Conservation (phyloP, 53 echinoderm and acorn worm species). For the Stichopus horrens region DNA sequence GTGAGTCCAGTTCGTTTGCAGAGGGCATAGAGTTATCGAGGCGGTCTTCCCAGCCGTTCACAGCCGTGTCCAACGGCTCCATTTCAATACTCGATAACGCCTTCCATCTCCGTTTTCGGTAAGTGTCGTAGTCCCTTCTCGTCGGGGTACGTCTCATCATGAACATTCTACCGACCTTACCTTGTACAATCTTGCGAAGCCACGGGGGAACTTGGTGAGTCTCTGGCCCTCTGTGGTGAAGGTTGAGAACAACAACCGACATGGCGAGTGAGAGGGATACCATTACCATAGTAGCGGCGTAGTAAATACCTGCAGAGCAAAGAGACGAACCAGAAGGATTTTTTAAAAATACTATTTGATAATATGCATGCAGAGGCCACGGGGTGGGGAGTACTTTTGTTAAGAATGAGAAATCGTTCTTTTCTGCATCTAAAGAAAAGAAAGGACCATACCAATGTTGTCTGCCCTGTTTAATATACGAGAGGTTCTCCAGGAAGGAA, state of each 20-base stretch:
- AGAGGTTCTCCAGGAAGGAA: too few species aligned
- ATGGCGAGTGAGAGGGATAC: slow-evolving; percentile 90
- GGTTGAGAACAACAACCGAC: slow-evolving; percentile 96
- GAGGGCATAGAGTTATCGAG: slow-evolving; percentile 46
- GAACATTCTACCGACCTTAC: slow-evolving; percentile 71
- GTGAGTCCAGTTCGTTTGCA: slow-evolving; percentile 35
- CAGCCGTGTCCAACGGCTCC: slow-evolving; percentile 57
- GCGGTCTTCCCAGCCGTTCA: slow-evolving; percentile 62
- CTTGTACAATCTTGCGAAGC: slow-evolving; percentile 81
- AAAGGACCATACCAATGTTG: too few species aligned
- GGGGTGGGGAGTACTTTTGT: too few species aligned
- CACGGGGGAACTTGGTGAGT: slow-evolving; percentile 81
- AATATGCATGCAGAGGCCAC: too few species aligned
- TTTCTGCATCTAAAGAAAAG: too few species aligned
- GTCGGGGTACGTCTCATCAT: slow-evolving; percentile 62
- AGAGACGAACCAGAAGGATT: neutral
- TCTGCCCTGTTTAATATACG: too few species aligned
- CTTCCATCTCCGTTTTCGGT: slow-evolving; percentile 50
- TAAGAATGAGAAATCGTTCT: too few species aligned
- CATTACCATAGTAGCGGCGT: slow-evolving; percentile 97
- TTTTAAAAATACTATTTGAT: too few species aligned
- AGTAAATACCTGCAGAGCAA: slow-evolving; percentile 79
- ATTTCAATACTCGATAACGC: slow-evolving; percentile 58
- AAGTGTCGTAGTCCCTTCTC: slow-evolving; percentile 41
- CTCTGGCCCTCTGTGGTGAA: slow-evolving; percentile 88